Conservation (phyloP, 2,113 vertebrate genomes). For the Colius striatus region DNA sequence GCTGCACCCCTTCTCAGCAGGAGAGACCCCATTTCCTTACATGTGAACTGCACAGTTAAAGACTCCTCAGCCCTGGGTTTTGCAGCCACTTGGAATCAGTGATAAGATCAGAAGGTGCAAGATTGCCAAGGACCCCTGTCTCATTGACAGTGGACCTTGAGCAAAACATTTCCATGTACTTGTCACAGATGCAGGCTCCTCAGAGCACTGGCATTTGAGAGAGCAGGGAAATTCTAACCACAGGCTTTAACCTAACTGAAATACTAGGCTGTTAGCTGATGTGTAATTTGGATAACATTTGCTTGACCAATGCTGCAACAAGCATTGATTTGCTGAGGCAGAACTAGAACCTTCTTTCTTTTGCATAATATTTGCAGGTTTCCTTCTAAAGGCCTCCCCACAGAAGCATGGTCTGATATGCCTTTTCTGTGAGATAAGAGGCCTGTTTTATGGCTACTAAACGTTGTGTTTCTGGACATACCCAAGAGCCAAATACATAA, state of each 20-base stretch:
- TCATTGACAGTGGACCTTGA: background rate
- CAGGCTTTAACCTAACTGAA: background rate
- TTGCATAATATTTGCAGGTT: background rate
- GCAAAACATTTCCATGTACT: background rate
- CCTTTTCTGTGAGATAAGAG: background rate
- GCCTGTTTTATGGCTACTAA: background rate
- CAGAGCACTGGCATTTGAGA: background rate
- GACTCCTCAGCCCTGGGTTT: background rate
- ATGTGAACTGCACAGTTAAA: background rate
- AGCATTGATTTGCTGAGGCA: background rate
- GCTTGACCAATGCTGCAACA: background rate
- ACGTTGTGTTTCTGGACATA: background rate
- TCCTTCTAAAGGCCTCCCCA: conserved; percentile 1
- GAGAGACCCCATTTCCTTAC: background rate
- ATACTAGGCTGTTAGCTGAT: background rate
- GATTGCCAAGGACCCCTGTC: background rate
- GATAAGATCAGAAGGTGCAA: background rate
- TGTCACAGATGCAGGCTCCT: background rate
- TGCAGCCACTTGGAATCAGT: background rate
- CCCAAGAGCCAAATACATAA: background rate
- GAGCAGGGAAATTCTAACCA: background rate
- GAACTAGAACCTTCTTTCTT: background rate
- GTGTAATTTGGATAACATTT: background rate
- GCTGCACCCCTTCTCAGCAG: background rate
- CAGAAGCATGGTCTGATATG: background rate